Conservation (phyloP, 2,797 vertebrate genomes). For the Brachyrhaphis roseni region DNA sequence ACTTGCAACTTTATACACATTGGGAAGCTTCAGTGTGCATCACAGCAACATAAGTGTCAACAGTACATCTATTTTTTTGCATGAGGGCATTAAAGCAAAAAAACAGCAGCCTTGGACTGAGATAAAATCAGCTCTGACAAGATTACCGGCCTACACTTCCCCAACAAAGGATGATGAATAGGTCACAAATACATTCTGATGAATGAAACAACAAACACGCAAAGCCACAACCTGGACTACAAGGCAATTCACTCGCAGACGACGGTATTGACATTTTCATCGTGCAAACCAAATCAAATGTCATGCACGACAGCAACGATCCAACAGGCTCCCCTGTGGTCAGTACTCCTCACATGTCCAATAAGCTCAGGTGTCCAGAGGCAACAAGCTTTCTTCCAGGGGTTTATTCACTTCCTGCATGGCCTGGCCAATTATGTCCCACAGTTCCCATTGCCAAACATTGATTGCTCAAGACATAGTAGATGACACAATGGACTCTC, state of each 20-base stretch:
- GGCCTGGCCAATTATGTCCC: conserved; percentile 58
- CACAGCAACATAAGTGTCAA: neutral
- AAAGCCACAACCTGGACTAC: conserved; percentile 8
- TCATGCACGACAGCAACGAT: conserved; percentile 40
- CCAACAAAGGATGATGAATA: conserved; percentile 43
- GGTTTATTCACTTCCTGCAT: conserved; percentile 48
- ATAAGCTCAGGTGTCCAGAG: conserved; percentile 25
- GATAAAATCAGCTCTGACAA: conserved; percentile 49
- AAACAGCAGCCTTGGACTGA: conserved; percentile 20
- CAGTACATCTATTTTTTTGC: neutral
- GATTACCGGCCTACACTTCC: conserved; percentile 53
- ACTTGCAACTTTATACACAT: conserved; percentile 4
- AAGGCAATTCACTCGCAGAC: conserved; percentile 36
- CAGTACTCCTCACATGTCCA: conserved; percentile 22
- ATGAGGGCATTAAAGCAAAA: conserved; percentile 14
- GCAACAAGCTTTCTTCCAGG: conserved; percentile 20
- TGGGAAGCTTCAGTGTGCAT: neutral
- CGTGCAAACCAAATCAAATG: conserved; percentile 59
- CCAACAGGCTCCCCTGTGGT: conserved; percentile 25
- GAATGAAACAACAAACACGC: neutral
- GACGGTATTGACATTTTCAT: conserved; percentile 63
- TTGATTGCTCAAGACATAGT: conserved; percentile 61
- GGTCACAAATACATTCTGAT: conserved; percentile 22
- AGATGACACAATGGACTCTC: conserved; percentile 60
- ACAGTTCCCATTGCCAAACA: conserved; percentile 61